Base-by-base conservation (phyloP, 2,797 vertebrate species). In the Pangasius macronema region DNA sequence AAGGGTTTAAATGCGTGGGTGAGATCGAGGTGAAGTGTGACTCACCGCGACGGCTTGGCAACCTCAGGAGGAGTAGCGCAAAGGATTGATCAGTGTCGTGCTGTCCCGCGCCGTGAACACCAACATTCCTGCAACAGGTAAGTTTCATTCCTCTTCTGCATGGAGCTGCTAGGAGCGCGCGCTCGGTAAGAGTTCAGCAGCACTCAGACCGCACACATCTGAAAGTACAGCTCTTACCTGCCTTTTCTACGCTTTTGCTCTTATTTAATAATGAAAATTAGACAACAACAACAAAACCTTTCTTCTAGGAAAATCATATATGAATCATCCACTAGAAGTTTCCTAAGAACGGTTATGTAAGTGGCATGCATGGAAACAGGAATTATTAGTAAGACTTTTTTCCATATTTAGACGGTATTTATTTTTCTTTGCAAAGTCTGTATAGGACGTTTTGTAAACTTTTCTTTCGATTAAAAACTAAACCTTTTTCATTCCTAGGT, bases 51-150 rank as follows among this genome's bases (percentile, higher is more conserved):
- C 89, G 89, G 83, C 68, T 89, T 87, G 85, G 86, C 86, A 91
- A 89, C 83, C 63, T 86, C 67, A 88, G 89, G 89, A 88, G 57
- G 42, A 7, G 42, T 42, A 42, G 42, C 42, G 42, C 42, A 42
- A 42, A 42, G 42, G 42, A 42, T 42, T 42, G 42, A 42, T 42
- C 79, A 82, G 87, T 85, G 75, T 61, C 33, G 49, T 49, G 18
- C 13, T 77, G 57, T 86, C 67, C n/a, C 27, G 81, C 81, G 61
- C 39, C n/a, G 20, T n/a, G 8, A 63, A 63, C 83, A 70, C 80
- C 82, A 16, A 51, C 42, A 85, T 82, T 85, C 55, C 82, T 30
- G 86, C 87, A 88, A 89, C 92, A 93, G 93, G 93, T 93, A 92
- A 91, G 87, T 88, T 91, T 53, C 72, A 81, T 24, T 75, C 49